Conservation (phyloP, 2,113 vertebrate species). For the Myiopsitta monachus region DNA sequence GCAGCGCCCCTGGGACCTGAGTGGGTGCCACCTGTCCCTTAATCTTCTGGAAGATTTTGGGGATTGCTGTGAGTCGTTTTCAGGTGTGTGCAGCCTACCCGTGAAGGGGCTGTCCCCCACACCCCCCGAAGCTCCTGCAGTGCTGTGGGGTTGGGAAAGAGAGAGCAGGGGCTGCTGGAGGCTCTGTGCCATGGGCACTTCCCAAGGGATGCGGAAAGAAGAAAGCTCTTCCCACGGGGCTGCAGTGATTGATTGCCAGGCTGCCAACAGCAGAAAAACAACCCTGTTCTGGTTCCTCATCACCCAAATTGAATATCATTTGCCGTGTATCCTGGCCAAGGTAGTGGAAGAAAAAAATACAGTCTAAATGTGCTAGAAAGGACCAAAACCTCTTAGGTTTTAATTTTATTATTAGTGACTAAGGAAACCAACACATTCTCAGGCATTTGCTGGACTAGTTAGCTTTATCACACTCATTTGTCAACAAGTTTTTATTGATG, state of each 20-base stretch:
- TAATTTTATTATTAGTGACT: neutral
- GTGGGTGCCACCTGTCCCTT: neutral
- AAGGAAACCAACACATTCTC: neutral
- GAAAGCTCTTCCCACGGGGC: neutral
- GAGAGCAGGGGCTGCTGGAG: neutral
- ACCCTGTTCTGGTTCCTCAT: neutral
- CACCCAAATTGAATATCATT: neutral
- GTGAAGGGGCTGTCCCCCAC: neutral
- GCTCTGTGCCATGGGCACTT: neutral
- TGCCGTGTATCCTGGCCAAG: neutral
- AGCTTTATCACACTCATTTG: neutral
- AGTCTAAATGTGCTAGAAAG: neutral
- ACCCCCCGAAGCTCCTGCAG: neutral
- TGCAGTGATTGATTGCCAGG: neutral
- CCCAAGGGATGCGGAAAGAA: neutral
- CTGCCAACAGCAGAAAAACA: neutral
- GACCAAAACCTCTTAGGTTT: neutral
- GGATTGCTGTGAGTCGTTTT: neutral
- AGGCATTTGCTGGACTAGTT: neutral
- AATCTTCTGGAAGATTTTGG: neutral
- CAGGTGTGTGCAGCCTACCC: neutral
- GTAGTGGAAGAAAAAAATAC: neutral
- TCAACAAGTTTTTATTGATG: neutral
- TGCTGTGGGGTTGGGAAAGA: rapidly evolving
- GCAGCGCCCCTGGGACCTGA: neutral